Percentiles rank a stretch among this genome's conserved stretches.
phyloP scores from a whole-genome alignment of 2,888 invertebrate species.

The Anorthoa munda region DNA sequence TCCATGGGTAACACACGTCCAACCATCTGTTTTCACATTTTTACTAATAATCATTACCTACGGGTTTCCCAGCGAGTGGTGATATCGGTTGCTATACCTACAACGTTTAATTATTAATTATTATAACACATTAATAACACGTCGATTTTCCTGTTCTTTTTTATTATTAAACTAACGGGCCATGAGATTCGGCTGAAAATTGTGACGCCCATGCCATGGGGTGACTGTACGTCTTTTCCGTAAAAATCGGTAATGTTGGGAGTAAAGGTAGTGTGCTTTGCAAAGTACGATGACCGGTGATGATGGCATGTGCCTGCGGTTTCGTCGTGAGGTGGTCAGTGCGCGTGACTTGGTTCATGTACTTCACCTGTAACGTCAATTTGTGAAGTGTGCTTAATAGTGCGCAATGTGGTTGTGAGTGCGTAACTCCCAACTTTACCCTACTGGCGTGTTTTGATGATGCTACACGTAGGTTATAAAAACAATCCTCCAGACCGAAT shows the following conservation, averaged over 20 bases:
- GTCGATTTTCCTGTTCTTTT: slow-evolving; percentile 47
- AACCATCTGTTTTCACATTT: slow-evolving; percentile 2
- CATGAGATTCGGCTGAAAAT: slow-evolving; percentile 35
- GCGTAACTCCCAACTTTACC: neutral
- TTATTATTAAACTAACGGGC: slow-evolving; percentile 32
- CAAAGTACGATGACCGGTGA: slow-evolving; percentile 4
- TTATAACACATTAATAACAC: slow-evolving; percentile 26
- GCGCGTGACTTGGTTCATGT: slow-evolving; percentile 50
- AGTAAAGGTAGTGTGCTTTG: slow-evolving; percentile 5
- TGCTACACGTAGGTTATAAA: no score
- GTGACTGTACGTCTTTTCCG: neutral
- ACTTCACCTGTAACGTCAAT: slow-evolving; percentile 12
- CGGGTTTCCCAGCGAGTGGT: slow-evolving; percentile 44
- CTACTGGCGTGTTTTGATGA: neutral
- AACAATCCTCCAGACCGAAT: neutral
- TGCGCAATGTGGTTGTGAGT: neutral
- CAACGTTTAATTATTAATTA: slow-evolving; percentile 23
- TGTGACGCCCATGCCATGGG: neutral
- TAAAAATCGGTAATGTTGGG: neutral
- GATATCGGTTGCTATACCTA: slow-evolving; percentile 21
- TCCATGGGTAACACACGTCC: neutral
- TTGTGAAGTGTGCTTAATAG: neutral
- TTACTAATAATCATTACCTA: slow-evolving; percentile 5
- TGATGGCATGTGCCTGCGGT: slow-evolving; percentile 35
- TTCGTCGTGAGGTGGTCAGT: slow-evolving; percentile 26